Percentiles rank a stretch among this genome's conserved stretches.
phyloP scores from a whole-genome alignment of 2,797 vertebrate species.

The Neoniphon sammara region DNA sequence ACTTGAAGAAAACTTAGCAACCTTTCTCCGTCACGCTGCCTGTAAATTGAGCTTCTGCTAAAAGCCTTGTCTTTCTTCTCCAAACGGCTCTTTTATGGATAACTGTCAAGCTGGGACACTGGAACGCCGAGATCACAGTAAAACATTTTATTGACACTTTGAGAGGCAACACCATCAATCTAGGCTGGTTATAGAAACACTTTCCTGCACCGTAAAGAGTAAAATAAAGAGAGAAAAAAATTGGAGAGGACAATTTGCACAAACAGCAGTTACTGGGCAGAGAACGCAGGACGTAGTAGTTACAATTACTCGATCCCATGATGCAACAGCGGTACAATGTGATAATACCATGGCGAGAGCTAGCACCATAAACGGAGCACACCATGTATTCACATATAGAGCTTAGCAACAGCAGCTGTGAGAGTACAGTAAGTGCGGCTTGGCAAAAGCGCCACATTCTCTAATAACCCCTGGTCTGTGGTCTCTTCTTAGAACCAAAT shows the following conservation, averaged over 20 bases:
- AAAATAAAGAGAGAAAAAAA: neutral
- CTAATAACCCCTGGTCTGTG: conserved; percentile 64
- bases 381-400: conserved; percentile 42
- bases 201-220: conserved; percentile 30
- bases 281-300: neutral
- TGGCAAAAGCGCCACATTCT: conserved; percentile 60
- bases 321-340: conserved; percentile 42
- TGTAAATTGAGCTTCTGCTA: neutral
- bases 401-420: conserved; percentile 69
- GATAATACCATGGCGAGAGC: conserved; percentile 35
- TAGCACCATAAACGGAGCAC: conserved; percentile 45
- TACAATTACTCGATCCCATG: conserved; percentile 9
- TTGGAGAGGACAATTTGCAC: conserved; percentile 30
- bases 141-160: conserved; percentile 54
- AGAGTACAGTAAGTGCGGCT: conserved; percentile 56
- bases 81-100: conserved; percentile 47
- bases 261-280: conserved; percentile 18
- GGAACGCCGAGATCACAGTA: conserved; percentile 11
- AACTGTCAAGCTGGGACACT: conserved; percentile 36
- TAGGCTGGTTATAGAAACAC: conserved; percentile 33
- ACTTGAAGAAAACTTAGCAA: conserved; percentile 23
- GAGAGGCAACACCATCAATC: conserved; percentile 39
- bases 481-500: conserved; percentile 59
- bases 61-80: conserved; percentile 17
- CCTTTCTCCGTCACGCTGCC: neutral